These are phyloP conservation scores for Gobio gobio DNA, from an alignment of 2,113 vertebrate species.

Conservation along the genomic window DNA sequence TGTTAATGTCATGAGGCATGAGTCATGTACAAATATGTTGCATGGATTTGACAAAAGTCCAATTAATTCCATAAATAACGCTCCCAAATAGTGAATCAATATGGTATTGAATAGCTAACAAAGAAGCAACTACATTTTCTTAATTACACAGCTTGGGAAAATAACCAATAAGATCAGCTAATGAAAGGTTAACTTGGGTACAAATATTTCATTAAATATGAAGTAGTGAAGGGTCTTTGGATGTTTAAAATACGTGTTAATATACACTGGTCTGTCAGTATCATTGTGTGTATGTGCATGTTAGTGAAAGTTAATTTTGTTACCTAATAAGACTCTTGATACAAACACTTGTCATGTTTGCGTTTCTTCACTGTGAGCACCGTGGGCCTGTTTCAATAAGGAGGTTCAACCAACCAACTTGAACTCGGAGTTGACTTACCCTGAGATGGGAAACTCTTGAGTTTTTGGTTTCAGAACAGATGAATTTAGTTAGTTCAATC, in stretches of 20 bases:
- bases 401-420: too few relatives aligned
- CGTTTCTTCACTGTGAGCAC: background rate
- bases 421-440: too few relatives aligned
- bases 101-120: background rate
- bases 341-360: conserved; percentile 14
- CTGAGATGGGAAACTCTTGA: too few relatives aligned
- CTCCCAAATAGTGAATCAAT: conserved; percentile 48
- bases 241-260: background rate
- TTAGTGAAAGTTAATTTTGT: background rate
- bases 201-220: conserved; percentile 12
- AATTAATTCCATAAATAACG: conserved; percentile 27
- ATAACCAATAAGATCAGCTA: conserved; percentile 33
- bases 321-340: background rate
- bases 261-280: background rate
- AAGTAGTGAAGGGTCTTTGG: background rate
- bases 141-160: conserved; percentile 16
- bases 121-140: conserved; percentile 40
- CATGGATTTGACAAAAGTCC: conserved; percentile 17
- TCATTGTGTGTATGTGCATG: background rate
- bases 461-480: too few relatives aligned
- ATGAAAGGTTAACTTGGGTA: conserved; percentile 36
- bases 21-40: conserved; percentile 1
- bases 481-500: too few relatives aligned
- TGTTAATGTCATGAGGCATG: conserved; percentile 11
- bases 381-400: background rate